Conservation (phyloP, 2,113 vertebrate species). For the Lagopus muta region DNA sequence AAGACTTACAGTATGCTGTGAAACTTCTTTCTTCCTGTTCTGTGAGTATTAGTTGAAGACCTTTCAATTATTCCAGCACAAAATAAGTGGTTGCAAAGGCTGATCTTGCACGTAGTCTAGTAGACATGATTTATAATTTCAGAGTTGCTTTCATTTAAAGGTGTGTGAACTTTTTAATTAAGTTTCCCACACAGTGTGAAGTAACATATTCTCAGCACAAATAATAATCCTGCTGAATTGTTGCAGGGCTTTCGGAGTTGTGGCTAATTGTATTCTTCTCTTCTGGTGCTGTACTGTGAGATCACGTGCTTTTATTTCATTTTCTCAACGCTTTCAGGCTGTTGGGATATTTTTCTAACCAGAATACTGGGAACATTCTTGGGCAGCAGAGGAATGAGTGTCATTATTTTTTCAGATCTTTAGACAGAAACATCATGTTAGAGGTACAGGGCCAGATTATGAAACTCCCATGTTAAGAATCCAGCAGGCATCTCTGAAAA, state of each 20-base stretch:
- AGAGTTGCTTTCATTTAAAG: slow-evolving; percentile 19
- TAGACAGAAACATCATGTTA: not conserved
- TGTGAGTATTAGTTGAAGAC: slow-evolving; percentile 80
- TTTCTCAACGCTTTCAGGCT: not conserved
- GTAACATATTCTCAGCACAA: not conserved
- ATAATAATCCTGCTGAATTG: not conserved
- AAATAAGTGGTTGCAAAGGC: not conserved
- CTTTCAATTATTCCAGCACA: not conserved
- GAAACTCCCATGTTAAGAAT: not conserved
- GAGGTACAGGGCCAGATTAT: accelerated
- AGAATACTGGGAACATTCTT: not conserved
- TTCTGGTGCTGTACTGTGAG: not conserved
- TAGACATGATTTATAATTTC: not conserved
- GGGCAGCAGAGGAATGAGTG: not conserved
- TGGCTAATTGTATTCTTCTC: not conserved
- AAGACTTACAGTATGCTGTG: slow-evolving; percentile 93
- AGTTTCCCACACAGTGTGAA: not conserved
- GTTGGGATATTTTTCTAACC: not conserved
- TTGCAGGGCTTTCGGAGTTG: not conserved
- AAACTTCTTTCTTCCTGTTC: slow-evolving; percentile 90
- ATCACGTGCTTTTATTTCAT: not conserved
- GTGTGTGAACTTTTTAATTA: slow-evolving; percentile 13
- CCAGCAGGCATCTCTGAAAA: not conserved
- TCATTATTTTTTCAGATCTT: not conserved
- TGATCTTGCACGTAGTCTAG: not conserved